These are phyloP conservation scores for Ostrea denselamellosa DNA, from an alignment of 1,140 invertebrate species.

Conservation along the genomic window DNA sequence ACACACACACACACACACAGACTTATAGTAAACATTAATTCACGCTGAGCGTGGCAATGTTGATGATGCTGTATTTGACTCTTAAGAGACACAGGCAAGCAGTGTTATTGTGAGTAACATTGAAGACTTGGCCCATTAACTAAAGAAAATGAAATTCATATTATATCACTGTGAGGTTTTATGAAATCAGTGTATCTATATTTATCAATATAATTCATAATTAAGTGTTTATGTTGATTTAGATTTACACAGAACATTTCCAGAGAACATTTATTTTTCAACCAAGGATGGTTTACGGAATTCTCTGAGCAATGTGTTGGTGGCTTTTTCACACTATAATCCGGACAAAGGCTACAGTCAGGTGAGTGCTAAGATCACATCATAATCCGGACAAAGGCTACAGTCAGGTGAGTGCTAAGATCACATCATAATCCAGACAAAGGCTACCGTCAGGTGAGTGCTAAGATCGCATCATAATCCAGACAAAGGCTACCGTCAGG, in stretches of 20 bases:
- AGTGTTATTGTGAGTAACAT: no score
- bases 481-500: constrained; percentile 93
- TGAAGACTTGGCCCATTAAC: no score
- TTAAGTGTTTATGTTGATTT: constrained; percentile 44
- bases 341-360: constrained; percentile 93
- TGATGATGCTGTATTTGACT: no score
- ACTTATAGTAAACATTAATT: no score
- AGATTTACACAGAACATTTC: constrained; percentile 88
- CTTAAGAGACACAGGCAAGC: no score
- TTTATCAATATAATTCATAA: background rate
- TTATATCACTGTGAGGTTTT: no score
- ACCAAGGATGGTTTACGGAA: constrained; percentile 80
- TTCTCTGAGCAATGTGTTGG: constrained; percentile 88
- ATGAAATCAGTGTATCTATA: background rate
- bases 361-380: constrained; percentile 83
- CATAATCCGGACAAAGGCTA: constrained; percentile 92
- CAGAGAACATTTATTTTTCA: constrained; percentile 95
- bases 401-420: constrained; percentile 85
- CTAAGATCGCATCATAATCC: constrained; percentile 87
- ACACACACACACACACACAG: no score
- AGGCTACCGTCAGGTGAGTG: constrained; percentile 91
- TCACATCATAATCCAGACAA: constrained; percentile 91
- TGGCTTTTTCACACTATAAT: constrained; percentile 94
- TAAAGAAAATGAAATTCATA: no score
- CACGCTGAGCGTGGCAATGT: no score